Base-by-base conservation (phyloP, 2,113 vertebrate genomes). In the Callipepla californica region DNA sequence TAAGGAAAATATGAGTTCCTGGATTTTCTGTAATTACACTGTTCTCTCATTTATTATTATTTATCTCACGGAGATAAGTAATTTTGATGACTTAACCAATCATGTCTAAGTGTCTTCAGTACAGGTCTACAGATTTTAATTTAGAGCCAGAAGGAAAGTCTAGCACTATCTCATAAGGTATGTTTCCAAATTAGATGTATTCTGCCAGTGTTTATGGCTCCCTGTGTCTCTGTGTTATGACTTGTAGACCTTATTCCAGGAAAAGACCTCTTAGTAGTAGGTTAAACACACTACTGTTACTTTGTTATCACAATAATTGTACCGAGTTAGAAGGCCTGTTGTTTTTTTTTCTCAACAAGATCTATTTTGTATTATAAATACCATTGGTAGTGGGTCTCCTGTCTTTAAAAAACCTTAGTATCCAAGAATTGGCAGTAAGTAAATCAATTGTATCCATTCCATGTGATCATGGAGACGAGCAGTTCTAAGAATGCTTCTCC, bases 101-200 rank as follows among this genome's bases (percentile, higher is more conserved):
- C 28, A 20, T 57, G 58, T 69, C 58, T 86, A 68, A 84, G 23
- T 72, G 25, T 73, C 70, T 92, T 92, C 94, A 91, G 76, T 47
- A 34, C 14, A 42, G 42, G 25, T 36, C 38, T 76, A 19, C 51
- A 77, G 55, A 38, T 93, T 89, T 95, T 92, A 87, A 89, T 93
- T 91, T 87, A 89, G 78, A 91, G 45, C 28, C 58, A 66, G 82
- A 86, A 74, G 78, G 81, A 89, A 72, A 88, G 63, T 79, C 58
- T 88, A 66, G 48, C 70, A 84, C 48, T 86, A 69, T 75, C n/a
- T 89, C 57, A 36, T 22, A 61, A 79, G 53, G 23, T 89, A 75
- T n/a, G 40, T 93, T 81, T 87, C 63, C 70, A 87, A 82, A 47
- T 73, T 22, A 62, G 44, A 53, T 73, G 18, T 66, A 28, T 81